These are phyloP conservation scores for Sitta carolinensis DNA, from an alignment of 2,797 vertebrate genomes.

Conservation along the genomic window DNA sequence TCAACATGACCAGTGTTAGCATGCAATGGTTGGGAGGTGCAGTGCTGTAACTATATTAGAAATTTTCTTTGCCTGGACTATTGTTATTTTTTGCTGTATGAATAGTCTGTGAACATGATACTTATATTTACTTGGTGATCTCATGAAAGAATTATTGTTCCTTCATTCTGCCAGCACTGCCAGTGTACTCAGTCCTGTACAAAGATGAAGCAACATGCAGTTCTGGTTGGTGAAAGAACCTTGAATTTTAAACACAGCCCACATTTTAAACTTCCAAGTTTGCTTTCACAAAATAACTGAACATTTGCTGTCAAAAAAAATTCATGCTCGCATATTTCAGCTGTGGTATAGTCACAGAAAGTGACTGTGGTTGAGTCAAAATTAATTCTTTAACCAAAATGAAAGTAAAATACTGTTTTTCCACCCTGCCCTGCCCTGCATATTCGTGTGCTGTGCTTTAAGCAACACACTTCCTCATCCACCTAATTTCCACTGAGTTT, in stretches of 20 bases:
- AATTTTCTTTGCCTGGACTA: constrained; percentile 41
- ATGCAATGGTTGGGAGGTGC: neutral
- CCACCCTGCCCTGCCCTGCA: neutral
- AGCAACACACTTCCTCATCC: neutral
- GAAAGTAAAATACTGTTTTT: neutral
- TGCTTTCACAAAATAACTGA: constrained; percentile 6
- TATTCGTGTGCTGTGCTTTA: neutral
- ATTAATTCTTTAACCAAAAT: neutral
- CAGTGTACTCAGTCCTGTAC: neutral
- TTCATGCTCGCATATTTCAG: neutral
- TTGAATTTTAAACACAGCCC: neutral
- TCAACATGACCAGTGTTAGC: neutral
- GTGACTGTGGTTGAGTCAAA: neutral
- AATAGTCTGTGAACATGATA: constrained; percentile 26
- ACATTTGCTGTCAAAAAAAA: neutral
- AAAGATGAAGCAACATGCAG: neutral
- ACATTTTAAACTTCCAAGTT: neutral
- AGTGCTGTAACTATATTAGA: neutral
- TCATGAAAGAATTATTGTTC: constrained; percentile 57
- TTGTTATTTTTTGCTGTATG: constrained; percentile 47
- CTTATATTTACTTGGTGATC: constrained; percentile 38
- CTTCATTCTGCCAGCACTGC: neutral
- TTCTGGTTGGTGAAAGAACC: neutral
- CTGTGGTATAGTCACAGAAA: constrained; percentile 29
- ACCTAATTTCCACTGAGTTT: constrained; percentile 7